Base-by-base conservation (phyloP, 2,797 vertebrate genomes). In the Gephyroberyx darwinii region DNA sequence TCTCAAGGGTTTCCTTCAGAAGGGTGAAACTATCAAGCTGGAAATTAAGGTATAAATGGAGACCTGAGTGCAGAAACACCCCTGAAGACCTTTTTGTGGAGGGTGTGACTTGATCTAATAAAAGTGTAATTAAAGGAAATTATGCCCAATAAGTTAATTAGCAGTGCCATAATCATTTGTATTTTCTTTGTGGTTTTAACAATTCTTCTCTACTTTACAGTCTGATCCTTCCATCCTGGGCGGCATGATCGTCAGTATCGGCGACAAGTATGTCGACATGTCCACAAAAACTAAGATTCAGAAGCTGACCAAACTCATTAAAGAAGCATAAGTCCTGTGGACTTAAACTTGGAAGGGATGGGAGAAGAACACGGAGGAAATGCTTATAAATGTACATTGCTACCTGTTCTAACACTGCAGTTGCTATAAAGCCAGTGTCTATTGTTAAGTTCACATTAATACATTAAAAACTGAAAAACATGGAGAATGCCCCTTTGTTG, bases 191-290 rank as follows among this genome's bases (percentile, higher is more conserved):
- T 73, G 13, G 58, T 78, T 71, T 59, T 2, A 50, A 12, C 12
- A 37, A 3, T 45, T 37, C 20, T 45, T 45, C 39, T 70, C 33
- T 75, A 37, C 54, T 82, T 4, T 50, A 37, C 84, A 99, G 97
- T 92, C 88, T 4, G 97, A 99, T 72, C 79, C 96, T 0, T 86
- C 95, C 0, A 95, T 99, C 89, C 93, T 99, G 66, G 97, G 97
- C 16, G 97, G 98, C 71, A 99, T 99, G 97, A 94, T 98, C 50
- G 95, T 99, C 92, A 96, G 96, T 26, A 95, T 99, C 12, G 97
- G 97, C 50, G 98, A 99, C 88, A 93, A 90, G 80, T 94, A 94
- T 8, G 93, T 89, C 77, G 94, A 94, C 86, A 94, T 94, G 93
- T 94, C 97, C 35, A 96, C 96, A 0, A 97, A 92, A 84, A 94